A percentile compares a stretch with the other conserved stretches of the same genome.
Conservation (phyloP, 2,888 invertebrate species). For the Sphecodes monilicornis region DNA sequence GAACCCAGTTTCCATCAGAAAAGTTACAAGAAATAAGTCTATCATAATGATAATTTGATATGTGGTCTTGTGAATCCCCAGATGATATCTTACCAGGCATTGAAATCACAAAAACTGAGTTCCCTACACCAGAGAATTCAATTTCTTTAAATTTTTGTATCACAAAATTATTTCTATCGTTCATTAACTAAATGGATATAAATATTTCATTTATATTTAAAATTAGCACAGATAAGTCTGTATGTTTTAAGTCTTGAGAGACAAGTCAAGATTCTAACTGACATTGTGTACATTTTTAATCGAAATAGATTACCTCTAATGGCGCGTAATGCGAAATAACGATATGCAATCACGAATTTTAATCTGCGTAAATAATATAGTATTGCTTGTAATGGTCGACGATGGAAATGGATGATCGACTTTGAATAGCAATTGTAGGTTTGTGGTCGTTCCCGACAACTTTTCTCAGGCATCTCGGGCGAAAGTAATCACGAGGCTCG, state of each 20-base stretch:
- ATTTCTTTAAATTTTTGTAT: too few species aligned
- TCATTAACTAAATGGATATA: too few species aligned
- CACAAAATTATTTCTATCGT: too few species aligned
- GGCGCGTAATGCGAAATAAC: not conserved
- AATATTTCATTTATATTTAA: not conserved
- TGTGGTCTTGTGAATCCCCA: too few species aligned
- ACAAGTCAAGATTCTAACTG: not conserved
- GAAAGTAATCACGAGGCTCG: constrained; percentile 40
- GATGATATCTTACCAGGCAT: too few species aligned
- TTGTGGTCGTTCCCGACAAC: not conserved
- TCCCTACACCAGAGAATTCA: too few species aligned
- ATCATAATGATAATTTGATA: too few species aligned
- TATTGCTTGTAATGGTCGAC: not conserved
- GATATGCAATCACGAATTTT: not conserved
- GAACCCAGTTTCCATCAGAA: too few species aligned
- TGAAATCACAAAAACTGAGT: too few species aligned
- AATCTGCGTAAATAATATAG: not conserved
- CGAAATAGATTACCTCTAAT: not conserved
- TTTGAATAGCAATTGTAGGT: not conserved
- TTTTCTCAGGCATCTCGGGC: constrained; percentile 26
- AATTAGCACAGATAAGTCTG: not conserved
- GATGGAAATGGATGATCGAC: not conserved
- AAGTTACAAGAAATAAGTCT: too few species aligned
- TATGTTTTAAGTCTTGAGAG: too few species aligned
- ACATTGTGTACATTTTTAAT: not conserved